A percentile compares a stretch with the other conserved stretches of the same genome.
Conservation (phyloP, 2,797 vertebrate genomes). For the Mionectes olivaceus region DNA sequence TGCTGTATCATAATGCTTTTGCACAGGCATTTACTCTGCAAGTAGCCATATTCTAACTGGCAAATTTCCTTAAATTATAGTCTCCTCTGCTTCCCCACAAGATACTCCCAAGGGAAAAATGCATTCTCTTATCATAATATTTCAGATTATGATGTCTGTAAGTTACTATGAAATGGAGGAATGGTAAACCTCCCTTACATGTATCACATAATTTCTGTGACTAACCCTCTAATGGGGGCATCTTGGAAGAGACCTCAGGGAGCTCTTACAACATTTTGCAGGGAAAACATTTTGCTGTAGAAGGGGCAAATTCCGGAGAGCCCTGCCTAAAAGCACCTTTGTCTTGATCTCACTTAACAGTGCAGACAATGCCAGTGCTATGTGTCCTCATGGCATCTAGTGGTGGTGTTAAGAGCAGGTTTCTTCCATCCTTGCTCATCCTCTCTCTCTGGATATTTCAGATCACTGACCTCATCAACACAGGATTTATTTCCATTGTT, state of each 20-base stretch:
- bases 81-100: background rate
- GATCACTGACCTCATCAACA: background rate
- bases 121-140: background rate
- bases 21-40: background rate
- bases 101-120: background rate
- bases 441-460: background rate
- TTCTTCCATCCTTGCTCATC: background rate
- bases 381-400: fast-evolving
- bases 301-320: background rate
- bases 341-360: background rate
- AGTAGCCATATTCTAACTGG: background rate
- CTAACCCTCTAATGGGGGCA: background rate
- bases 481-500: background rate
- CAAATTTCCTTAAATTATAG: background rate
- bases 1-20: background rate
- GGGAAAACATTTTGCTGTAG: background rate
- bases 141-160: background rate
- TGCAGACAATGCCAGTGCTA: background rate
- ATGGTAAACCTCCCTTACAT: background rate
- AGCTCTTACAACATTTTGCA: background rate
- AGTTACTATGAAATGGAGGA: background rate
- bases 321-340: background rate
- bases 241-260: background rate
- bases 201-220: background rate
- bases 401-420: background rate